Evolutionary conservation across 2,797 vertebrate species (phyloP).

Genomic region (Anas georgica): DNA sequence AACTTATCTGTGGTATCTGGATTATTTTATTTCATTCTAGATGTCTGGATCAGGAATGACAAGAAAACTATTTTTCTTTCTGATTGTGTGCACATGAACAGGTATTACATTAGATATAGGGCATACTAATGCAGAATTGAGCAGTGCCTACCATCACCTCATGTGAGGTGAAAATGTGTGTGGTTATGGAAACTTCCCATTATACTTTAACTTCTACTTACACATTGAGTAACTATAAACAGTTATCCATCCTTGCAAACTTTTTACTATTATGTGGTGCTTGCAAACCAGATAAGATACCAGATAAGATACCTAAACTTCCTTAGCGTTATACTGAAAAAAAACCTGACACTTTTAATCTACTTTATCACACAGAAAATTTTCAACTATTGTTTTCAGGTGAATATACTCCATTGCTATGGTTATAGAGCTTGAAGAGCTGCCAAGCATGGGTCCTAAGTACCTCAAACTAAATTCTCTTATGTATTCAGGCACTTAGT

Average conservation of each 20-base stretch:
- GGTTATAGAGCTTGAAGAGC: neutral
- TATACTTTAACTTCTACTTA: neutral
- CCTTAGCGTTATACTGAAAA: neutral
- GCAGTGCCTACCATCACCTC: neutral
- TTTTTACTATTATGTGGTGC: neutral
- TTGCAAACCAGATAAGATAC: neutral
- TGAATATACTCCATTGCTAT: neutral
- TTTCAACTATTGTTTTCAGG: neutral
- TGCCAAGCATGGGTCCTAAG: neutral
- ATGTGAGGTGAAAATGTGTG: too few relatives aligned
- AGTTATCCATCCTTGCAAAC: neutral
- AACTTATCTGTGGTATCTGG: neutral
- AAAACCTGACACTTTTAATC: slow-evolving; percentile 7
- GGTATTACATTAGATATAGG: neutral
- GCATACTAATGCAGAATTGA: neutral
- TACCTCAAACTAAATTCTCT: neutral
- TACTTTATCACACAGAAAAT: neutral
- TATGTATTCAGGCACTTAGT: neutral
- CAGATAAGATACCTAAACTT: neutral
- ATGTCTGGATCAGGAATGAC: neutral
- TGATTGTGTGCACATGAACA: neutral
- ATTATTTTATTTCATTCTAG: neutral
- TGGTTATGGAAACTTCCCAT: neutral
- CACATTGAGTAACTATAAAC: neutral
- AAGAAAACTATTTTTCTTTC: neutral